phyloP scores from a whole-genome alignment of 2,797 vertebrate genomes.

The Lycodopsis pacificus region DNA sequence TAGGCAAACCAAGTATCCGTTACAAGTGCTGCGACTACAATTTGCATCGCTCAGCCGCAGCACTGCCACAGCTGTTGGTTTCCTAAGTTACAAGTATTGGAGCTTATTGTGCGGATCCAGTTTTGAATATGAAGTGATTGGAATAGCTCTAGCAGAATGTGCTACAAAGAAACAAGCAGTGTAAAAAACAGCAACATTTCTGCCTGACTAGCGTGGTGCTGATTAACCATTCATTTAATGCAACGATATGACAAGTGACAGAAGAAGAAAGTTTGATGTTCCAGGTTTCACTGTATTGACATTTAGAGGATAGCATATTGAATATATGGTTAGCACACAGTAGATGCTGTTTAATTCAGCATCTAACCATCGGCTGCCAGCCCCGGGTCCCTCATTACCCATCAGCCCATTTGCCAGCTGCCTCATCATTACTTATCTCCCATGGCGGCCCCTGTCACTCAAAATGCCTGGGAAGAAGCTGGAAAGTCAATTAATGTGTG shows the following conservation, averaged over 20 bases:
- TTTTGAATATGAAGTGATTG: conserved; percentile 40
- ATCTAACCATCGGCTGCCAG: conserved; percentile 75
- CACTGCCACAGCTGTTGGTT: neutral
- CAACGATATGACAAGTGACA: conserved; percentile 40
- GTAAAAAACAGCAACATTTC: neutral
- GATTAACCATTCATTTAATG: conserved; percentile 32
- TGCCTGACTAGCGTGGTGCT: conserved; percentile 24
- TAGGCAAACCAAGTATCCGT: conserved; percentile 4
- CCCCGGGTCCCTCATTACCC: conserved; percentile 80
- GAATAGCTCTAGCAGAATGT: neutral
- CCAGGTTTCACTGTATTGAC: conserved; percentile 49
- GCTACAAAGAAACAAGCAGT: conserved; percentile 13
- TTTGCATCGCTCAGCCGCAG: conserved; percentile 14
- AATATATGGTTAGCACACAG: conserved; percentile 64
- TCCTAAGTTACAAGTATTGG: conserved; percentile 13
- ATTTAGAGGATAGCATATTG: conserved; percentile 55
- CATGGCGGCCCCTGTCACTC: conserved; percentile 77
- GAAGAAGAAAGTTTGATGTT: conserved; percentile 46
- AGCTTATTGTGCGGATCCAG: conserved; percentile 6
- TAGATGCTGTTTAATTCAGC: conserved; percentile 72
- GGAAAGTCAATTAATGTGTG: conserved; percentile 77
- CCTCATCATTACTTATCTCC: conserved; percentile 84
- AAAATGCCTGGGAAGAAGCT: conserved; percentile 70
- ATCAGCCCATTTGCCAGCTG: conserved; percentile 83
- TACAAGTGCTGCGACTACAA: neutral